Conservation (phyloP, 92 coral and sea anemone genomes). For the Galaxea fascicularis region DNA sequence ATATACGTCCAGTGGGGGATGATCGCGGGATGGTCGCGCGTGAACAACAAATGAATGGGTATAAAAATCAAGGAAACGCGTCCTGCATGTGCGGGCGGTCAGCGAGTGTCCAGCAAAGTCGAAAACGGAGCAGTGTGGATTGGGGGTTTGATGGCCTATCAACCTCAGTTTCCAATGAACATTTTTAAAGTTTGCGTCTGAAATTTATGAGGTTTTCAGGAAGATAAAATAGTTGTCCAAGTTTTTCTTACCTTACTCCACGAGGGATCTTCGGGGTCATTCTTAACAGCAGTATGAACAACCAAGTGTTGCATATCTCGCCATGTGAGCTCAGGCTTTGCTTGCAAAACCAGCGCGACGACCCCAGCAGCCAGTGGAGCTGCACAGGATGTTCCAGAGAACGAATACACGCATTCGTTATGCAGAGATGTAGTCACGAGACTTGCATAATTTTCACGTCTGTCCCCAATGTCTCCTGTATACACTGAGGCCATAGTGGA, state of each 20-base stretch:
- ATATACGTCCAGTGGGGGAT: too few species aligned
- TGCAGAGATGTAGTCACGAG: conserved; percentile 74
- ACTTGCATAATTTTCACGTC: conserved; percentile 13
- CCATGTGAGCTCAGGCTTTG: conserved; percentile 82
- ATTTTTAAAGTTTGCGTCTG: too few species aligned
- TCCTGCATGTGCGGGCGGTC: too few species aligned
- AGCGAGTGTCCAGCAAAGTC: too few species aligned
- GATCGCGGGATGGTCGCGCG: too few species aligned
- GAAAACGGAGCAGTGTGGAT: too few species aligned
- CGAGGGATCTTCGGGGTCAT: conserved; percentile 59
- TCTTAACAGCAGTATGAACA: conserved; percentile 68
- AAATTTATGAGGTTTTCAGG: too few species aligned
- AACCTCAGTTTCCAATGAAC: background rate
- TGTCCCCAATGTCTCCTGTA: conserved; percentile 65
- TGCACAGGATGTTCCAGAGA: conserved; percentile 66
- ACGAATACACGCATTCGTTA: conserved; percentile 51
- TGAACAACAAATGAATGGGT: too few species aligned
- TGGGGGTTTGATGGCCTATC: too few species aligned
- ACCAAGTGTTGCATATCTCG: conserved; percentile 82
- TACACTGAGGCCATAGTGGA: conserved; percentile 77
- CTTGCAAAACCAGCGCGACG: conserved; percentile 75
- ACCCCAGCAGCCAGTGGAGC: conserved; percentile 86
- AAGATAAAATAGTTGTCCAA: too few species aligned
- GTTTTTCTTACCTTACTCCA: conserved; percentile 59
- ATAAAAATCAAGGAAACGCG: too few species aligned